Evolutionary conservation across 2,888 invertebrate species (phyloP).

Genomic region (Catocala nupta): DNA sequence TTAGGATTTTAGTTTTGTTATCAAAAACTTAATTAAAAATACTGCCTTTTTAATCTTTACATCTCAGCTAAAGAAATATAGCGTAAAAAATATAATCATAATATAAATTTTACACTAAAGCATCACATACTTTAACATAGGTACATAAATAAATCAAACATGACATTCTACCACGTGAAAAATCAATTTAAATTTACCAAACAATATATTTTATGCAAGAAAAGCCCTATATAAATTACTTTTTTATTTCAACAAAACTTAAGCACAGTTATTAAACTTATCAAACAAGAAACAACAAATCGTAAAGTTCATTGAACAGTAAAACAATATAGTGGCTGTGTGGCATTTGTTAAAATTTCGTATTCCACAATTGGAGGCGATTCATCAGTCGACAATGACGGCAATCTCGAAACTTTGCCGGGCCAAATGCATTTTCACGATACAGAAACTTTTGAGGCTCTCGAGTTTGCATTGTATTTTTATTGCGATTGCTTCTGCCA

Average conservation of each 20-base stretch:
- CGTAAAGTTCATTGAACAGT: constrained; percentile 58
- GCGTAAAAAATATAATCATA: no score
- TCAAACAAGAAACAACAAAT: constrained; percentile 51
- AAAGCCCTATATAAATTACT: no score
- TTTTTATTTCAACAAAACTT: constrained; percentile 9
- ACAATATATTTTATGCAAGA: no score
- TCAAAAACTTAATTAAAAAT: no score
- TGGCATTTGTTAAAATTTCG: constrained; percentile 56
- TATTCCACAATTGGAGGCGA: constrained; percentile 62
- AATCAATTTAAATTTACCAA: no score
- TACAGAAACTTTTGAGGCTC: constrained; percentile 68
- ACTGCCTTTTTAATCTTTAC: no score
- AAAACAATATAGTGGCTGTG: constrained; percentile 56
- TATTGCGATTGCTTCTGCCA: constrained; percentile 57
- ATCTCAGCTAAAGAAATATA: no score
- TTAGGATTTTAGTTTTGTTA: no score
- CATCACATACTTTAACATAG: no score
- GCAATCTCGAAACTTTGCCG: constrained; percentile 73
- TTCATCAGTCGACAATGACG: constrained; percentile 69
- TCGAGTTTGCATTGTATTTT: constrained; percentile 60
- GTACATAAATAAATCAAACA: no score
- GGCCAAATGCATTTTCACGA: constrained; percentile 77
- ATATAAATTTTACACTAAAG: no score
- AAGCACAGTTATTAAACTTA: neutral
- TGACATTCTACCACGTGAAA: no score